phyloP scores from a whole-genome alignment of 2,113 vertebrate species.

The Rhinopomastus cyanomelas region DNA sequence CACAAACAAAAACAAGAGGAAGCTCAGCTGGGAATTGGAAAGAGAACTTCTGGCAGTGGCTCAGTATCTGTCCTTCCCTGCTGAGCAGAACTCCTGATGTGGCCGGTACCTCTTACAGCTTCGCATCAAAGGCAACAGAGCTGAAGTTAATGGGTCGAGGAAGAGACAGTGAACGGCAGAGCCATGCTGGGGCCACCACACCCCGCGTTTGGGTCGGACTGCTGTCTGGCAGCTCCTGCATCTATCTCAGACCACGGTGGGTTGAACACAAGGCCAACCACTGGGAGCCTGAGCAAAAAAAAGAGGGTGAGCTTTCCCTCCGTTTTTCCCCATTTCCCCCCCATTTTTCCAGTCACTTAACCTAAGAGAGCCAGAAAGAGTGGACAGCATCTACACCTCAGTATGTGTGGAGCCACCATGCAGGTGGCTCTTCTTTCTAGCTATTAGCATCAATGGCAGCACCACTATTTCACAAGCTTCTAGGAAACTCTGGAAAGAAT shows the following conservation, averaged over 20 bases:
- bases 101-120: not conserved
- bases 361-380: not conserved
- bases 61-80: not conserved
- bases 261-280: not conserved
- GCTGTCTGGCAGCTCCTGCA: not conserved
- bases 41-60: not conserved
- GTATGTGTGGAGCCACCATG: not conserved
- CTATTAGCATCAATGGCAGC: not conserved
- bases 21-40: not conserved
- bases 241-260: fast-evolving
- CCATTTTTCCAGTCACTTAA: not conserved
- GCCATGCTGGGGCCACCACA: fast-evolving
- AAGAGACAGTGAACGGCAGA: fast-evolving
- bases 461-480: not conserved
- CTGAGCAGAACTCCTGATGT: fast-evolving
- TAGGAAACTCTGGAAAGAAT: not conserved
- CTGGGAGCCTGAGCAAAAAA: not conserved
- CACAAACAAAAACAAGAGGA: not conserved
- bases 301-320: not conserved
- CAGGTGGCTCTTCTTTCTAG: not conserved
- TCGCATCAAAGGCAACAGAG: not conserved
- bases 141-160: not conserved
- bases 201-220: not conserved
- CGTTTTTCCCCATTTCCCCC: fast-evolving
- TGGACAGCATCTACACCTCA: not conserved